Evolutionary conservation across 1,140 invertebrate genomes (phyloP).

Genomic region (Delia radicum): DNA sequence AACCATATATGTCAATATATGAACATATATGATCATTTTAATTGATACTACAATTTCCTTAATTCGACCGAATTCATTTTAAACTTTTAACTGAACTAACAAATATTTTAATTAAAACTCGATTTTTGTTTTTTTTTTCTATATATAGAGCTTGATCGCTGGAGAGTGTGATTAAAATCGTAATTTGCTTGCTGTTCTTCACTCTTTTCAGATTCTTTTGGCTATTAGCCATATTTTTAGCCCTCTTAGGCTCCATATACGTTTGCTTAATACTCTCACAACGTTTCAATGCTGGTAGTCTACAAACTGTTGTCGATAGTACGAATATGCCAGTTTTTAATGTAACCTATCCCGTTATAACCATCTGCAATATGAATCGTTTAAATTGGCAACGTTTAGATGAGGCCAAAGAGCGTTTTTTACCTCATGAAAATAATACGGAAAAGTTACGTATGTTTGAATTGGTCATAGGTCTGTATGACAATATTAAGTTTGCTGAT

Average conservation of each 20-base stretch:
- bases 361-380: slow-evolving; percentile 49
- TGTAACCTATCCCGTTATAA: slow-evolving; percentile 48
- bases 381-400: slow-evolving; percentile 46
- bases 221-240: slow-evolving; percentile 41
- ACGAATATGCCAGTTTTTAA: slow-evolving; percentile 48
- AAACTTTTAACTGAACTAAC: too few species aligned
- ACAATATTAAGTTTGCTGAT: slow-evolving; percentile 39
- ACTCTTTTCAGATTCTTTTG: slow-evolving; percentile 36
- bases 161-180: too few species aligned
- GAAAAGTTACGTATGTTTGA: slow-evolving; percentile 18
- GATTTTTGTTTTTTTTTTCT: too few species aligned
- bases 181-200: background rate
- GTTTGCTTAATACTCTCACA: slow-evolving; percentile 46
- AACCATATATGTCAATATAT: too few species aligned
- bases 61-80: too few species aligned
- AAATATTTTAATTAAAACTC: too few species aligned
- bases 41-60: too few species aligned
- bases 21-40: too few species aligned
- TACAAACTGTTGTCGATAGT: slow-evolving; percentile 48
- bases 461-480: slow-evolving; percentile 34
- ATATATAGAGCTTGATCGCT: too few species aligned
- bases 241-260: slow-evolving; percentile 45
- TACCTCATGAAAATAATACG: slow-evolving; percentile 36
- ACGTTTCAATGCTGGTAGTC: slow-evolving; percentile 38
- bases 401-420: slow-evolving; percentile 40